These are phyloP conservation scores for Hypselothyrea guttata DNA, from an alignment of 2,888 invertebrate genomes.

Conservation along the genomic window DNA sequence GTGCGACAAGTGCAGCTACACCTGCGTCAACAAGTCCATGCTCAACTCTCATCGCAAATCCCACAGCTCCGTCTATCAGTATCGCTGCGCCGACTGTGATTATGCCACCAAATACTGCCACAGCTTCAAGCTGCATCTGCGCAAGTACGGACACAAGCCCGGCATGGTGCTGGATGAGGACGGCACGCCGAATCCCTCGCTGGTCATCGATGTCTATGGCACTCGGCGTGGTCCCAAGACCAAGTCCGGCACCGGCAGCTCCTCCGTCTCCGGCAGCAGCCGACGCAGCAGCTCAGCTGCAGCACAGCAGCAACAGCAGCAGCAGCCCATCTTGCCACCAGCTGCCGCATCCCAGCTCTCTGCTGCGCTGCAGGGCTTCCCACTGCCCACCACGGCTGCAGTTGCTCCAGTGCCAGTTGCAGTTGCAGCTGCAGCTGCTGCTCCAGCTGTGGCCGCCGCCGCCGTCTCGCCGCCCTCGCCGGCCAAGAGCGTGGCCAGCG, in stretches of 20 bases:
- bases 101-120: constrained; percentile 99
- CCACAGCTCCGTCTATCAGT: constrained; percentile 95
- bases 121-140: constrained; percentile 95
- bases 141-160: constrained; percentile 95
- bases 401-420: constrained; percentile 19
- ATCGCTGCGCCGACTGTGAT: constrained; percentile 95
- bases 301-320: constrained; percentile 29
- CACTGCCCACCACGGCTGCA: constrained; percentile 35
- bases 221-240: constrained; percentile 93
- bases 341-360: constrained; percentile 72
- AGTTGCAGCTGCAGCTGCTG: constrained; percentile 18
- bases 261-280: constrained; percentile 28
- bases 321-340: constrained; percentile 25
- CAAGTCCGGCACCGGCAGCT: constrained; percentile 71
- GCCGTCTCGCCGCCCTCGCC: constrained; percentile 65
- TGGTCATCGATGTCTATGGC: constrained; percentile 95
- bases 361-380: constrained; percentile 77
- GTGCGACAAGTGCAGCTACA: constrained; percentile 93
- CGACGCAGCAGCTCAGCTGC: constrained; percentile 24
- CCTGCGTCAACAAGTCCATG: constrained; percentile 99
- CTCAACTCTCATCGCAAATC: constrained; percentile 98
- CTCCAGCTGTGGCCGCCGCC: constrained; percentile 17
- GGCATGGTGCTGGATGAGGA: constrained; percentile 95
- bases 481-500: constrained; percentile 64
- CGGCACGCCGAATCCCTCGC: constrained; percentile 92